Conservation (phyloP, 1,140 invertebrate species). For the Zaprionus vittiger region DNA sequence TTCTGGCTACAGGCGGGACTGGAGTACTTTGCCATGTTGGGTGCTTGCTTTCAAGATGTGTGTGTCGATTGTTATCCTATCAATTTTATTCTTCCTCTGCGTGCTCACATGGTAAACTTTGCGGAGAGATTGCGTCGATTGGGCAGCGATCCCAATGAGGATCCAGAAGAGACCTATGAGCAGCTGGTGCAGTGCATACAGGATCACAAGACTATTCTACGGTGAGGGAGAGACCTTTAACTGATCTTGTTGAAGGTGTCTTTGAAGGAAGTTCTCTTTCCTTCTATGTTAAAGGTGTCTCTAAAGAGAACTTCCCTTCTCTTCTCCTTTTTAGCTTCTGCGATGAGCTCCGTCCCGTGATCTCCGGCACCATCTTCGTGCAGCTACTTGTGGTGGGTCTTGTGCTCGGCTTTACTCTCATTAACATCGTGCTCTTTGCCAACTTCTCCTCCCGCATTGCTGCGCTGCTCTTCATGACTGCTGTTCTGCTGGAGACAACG, state of each 20-base stretch:
- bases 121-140: constrained; percentile 47
- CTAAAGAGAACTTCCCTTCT: neutral
- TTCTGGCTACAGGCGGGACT: constrained; percentile 55
- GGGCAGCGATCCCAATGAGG: constrained; percentile 41
- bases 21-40: constrained; percentile 68
- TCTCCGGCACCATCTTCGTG: constrained; percentile 71
- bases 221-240: constrained; percentile 30
- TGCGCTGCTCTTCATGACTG: constrained; percentile 54
- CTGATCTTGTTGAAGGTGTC: neutral
- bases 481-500: constrained; percentile 64
- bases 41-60: constrained; percentile 69
- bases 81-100: constrained; percentile 52
- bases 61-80: constrained; percentile 70
- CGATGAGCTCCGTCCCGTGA: constrained; percentile 58
- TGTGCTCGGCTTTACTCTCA: constrained; percentile 65
- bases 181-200: constrained; percentile 54
- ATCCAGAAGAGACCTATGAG: constrained; percentile 41
- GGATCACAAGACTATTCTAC: constrained; percentile 60
- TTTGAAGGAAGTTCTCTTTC: neutral
- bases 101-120: constrained; percentile 58
- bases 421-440: constrained; percentile 71
- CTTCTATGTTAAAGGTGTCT: neutral
- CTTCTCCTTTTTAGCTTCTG: constrained; percentile 40
- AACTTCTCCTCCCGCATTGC: constrained; percentile 59
- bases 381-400: constrained; percentile 69